phyloP scores from a whole-genome alignment of 2,797 vertebrate species.

The Lagocephalus sceleratus region DNA sequence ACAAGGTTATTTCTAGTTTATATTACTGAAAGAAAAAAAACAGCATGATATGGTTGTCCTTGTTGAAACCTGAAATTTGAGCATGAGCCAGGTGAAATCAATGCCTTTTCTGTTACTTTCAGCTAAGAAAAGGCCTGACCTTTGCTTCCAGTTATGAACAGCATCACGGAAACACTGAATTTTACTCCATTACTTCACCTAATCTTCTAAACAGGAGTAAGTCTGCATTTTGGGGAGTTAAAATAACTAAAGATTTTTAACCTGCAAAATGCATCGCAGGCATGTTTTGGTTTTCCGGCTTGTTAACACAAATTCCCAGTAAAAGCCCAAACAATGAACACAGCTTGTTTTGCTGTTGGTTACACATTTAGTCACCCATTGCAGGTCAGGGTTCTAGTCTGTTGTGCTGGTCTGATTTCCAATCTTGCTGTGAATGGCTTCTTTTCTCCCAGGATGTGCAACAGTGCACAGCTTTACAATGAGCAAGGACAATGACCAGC shows the following conservation, averaged over 20 bases:
- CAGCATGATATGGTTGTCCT: slow-evolving; percentile 7
- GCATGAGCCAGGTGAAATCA: slow-evolving; percentile 27
- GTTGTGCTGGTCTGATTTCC: slow-evolving; percentile 68
- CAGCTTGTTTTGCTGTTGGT: slow-evolving; percentile 70
- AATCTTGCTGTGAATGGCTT: slow-evolving; percentile 68
- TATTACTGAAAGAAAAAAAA: slow-evolving; percentile 16
- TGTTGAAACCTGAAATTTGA: slow-evolving; percentile 35
- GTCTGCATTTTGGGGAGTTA: slow-evolving; percentile 13
- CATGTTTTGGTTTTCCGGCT: slow-evolving; percentile 1
- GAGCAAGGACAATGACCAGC: slow-evolving; percentile 65
- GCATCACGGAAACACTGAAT: slow-evolving; percentile 5
- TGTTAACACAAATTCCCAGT: slow-evolving; percentile 38
- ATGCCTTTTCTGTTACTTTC: slow-evolving; percentile 30
- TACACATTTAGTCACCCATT: slow-evolving; percentile 59
- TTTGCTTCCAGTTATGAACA: slow-evolving; percentile 19
- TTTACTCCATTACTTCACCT: slow-evolving; percentile 2
- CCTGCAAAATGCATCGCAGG: not conserved
- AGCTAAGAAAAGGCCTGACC: slow-evolving; percentile 21
- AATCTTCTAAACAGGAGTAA: too few relatives aligned
- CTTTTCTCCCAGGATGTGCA: slow-evolving; percentile 55
- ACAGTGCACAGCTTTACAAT: slow-evolving; percentile 66
- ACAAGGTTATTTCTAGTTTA: slow-evolving; percentile 26
- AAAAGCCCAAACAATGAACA: slow-evolving; percentile 60
- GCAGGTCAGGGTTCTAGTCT: slow-evolving; percentile 66
- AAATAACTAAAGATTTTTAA: slow-evolving; percentile 13